Percentiles rank a stretch among this genome's conserved stretches.
These are phyloP conservation scores for Lacerta viridis DNA, from an alignment of 2,797 vertebrate genomes.

Conservation along the genomic window DNA sequence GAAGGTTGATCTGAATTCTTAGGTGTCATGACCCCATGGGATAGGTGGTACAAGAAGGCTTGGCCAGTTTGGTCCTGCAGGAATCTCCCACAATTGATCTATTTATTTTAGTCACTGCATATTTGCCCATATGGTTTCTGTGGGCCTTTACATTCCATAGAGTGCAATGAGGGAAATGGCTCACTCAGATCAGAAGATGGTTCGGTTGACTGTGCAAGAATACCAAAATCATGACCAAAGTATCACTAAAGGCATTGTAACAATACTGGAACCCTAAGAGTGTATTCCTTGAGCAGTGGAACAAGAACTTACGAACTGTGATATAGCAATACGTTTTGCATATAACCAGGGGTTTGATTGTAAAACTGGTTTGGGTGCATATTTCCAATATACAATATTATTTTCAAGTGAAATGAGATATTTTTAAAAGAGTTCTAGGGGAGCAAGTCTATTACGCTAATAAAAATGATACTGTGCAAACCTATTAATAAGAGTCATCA, in stretches of 20 bases:
- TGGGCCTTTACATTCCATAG: background rate
- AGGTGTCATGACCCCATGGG: background rate
- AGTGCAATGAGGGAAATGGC: background rate
- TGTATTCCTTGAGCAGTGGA: background rate
- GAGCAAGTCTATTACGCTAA: background rate
- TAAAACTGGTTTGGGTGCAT: background rate
- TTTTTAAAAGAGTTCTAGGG: background rate
- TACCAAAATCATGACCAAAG: background rate
- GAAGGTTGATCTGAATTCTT: background rate
- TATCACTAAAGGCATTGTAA: background rate
- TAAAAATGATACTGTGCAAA: background rate
- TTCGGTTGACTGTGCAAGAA: background rate
- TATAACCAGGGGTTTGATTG: no score
- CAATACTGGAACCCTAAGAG: background rate
- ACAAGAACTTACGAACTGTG: background rate
- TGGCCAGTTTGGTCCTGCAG: no score
- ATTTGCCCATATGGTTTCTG: background rate
- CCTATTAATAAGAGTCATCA: background rate
- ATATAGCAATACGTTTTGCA: background rate
- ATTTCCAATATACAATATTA: background rate
- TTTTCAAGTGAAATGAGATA: background rate
- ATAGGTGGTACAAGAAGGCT: background rate
- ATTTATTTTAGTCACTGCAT: background rate
- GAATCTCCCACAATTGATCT: background rate
- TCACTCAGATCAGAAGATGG: background rate